A percentile compares a stretch with the other conserved stretches of the same genome.
These are phyloP conservation scores for Himalopsyche phryganea DNA, from an alignment of 1,140 invertebrate species.

Conservation along the genomic window DNA sequence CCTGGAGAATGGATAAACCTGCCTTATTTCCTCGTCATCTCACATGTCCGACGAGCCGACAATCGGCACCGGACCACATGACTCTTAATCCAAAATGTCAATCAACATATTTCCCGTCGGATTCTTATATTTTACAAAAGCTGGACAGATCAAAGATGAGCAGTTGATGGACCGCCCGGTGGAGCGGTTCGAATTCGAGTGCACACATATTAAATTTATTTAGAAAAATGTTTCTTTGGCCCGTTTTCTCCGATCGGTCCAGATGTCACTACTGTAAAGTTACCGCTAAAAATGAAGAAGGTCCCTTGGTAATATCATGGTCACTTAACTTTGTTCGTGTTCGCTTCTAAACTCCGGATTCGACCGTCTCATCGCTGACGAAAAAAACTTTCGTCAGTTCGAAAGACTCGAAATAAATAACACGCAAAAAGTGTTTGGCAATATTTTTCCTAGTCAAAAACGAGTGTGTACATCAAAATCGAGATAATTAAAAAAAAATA, in stretches of 20 bases:
- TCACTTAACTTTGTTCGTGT: slow-evolving; percentile 26
- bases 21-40: slow-evolving; percentile 19
- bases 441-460: too few species aligned
- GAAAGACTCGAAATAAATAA: too few species aligned
- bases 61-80: too few species aligned
- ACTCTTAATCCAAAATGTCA: too few species aligned
- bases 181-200: slow-evolving; percentile 15
- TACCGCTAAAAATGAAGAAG: slow-evolving; percentile 34
- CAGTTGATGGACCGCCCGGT: slow-evolving; percentile 7
- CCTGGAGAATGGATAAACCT: slow-evolving; percentile 26
- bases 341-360: too few species aligned
- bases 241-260: slow-evolving; percentile 29
- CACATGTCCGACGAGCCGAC: neutral
- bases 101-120: too few species aligned
- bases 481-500: neutral
- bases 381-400: neutral
- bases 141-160: slow-evolving; percentile 28
- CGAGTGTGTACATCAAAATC: too few species aligned
- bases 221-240: slow-evolving; percentile 41
- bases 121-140: neutral
- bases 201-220: slow-evolving; percentile 15
- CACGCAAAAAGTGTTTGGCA: too few species aligned
- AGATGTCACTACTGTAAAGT: slow-evolving; percentile 32
- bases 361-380: neutral
- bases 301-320: slow-evolving; percentile 35